A percentile compares a stretch with the other conserved stretches of the same genome.
phyloP scores from a whole-genome alignment of 1,140 invertebrate genomes.

The Bombus confusus region DNA sequence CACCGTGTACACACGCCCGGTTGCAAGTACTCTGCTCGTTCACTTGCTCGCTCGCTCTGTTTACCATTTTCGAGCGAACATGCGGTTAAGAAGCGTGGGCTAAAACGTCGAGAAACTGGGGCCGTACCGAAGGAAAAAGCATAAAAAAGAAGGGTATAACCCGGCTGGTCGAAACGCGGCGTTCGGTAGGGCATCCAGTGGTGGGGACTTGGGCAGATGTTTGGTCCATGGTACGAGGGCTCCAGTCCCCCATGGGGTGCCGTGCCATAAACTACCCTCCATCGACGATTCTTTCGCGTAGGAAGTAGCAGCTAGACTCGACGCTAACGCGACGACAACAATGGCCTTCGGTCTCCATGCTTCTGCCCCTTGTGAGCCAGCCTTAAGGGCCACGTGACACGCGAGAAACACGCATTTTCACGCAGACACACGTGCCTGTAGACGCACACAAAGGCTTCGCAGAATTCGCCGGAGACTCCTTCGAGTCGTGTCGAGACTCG shows the following conservation, averaged over 20 bases:
- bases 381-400: constrained; percentile 59
- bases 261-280: constrained; percentile 76
- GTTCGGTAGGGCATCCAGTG: constrained; percentile 49
- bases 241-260: constrained; percentile 77
- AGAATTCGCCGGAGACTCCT: constrained; percentile 52
- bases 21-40: not conserved
- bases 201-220: constrained; percentile 76
- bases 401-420: constrained; percentile 31
- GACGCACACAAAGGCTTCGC: constrained; percentile 27
- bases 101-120: not conserved
- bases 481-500: constrained; percentile 9
- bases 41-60: not conserved
- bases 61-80: constrained; percentile 32
- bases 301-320: constrained; percentile 18
- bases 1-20: not conserved
- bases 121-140: too few species aligned
- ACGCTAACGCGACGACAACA: constrained; percentile 30
- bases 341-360: constrained; percentile 30
- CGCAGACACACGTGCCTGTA: constrained; percentile 5
- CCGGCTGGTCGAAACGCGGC: constrained; percentile 23
- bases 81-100: not conserved
- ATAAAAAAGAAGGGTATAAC: constrained; percentile 10
- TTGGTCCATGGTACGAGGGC: constrained; percentile 77
- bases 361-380: constrained; percentile 52
- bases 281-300: constrained; percentile 37